Conservation (phyloP, 2,888 invertebrate species). For the Plebejus anna region DNA sequence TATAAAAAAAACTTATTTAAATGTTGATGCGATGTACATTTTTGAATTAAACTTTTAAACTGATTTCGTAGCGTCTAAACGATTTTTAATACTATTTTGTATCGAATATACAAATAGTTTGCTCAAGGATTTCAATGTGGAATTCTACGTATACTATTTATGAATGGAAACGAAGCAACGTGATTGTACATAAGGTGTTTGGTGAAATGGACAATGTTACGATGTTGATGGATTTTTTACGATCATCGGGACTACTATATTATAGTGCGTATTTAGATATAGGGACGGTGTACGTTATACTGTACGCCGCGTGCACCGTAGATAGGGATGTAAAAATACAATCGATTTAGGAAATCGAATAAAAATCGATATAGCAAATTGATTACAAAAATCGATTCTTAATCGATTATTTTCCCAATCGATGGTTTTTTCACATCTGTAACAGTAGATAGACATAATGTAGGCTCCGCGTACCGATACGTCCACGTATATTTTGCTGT, state of each 20-base stretch:
- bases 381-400: neutral
- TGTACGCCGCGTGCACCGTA: constrained; percentile 4
- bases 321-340: neutral
- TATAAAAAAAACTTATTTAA: constrained; percentile 28
- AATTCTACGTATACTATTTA: constrained; percentile 23
- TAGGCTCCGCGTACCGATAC: constrained; percentile 27
- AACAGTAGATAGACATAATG: constrained; percentile 27
- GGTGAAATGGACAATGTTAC: neutral
- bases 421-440: neutral
- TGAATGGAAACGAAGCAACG: constrained; percentile 67
- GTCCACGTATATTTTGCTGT: constrained; percentile 26
- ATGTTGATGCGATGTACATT: constrained; percentile 14
- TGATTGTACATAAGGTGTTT: constrained; percentile 44
- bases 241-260: constrained; percentile 20
- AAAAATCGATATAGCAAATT: too few species aligned
- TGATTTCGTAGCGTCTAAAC: constrained; percentile 1
- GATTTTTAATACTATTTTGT: constrained; percentile 10
- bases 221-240: constrained; percentile 5
- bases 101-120: constrained; percentile 25
- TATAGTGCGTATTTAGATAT: constrained; percentile 15
- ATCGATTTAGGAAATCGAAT: neutral
- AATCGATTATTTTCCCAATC: neutral
- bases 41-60: constrained; percentile 18
- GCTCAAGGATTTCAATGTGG: constrained; percentile 20
- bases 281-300: constrained; percentile 8